These are phyloP conservation scores for Corythaixoides concolor DNA, from an alignment of 2,113 vertebrate genomes.

Conservation along the genomic window DNA sequence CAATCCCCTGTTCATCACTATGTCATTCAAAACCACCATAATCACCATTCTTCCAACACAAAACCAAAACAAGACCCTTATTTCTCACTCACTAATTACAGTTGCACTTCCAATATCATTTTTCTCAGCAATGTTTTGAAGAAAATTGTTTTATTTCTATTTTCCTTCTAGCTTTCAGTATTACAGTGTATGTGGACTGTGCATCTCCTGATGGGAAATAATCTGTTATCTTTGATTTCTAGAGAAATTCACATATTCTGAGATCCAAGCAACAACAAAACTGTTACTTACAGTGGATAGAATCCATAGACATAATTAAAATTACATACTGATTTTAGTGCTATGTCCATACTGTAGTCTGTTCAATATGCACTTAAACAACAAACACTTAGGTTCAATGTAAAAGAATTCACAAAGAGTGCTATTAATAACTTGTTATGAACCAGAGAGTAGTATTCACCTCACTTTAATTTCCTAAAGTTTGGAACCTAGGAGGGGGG, in stretches of 20 bases:
- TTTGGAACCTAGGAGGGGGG: neutral
- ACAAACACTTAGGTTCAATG: neutral
- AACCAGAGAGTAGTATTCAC: neutral
- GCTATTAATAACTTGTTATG: neutral
- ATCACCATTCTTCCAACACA: neutral
- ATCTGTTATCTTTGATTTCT: neutral
- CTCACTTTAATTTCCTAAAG: neutral
- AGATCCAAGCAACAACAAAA: neutral
- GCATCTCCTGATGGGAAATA: neutral
- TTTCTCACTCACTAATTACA: neutral
- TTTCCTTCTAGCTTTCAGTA: neutral
- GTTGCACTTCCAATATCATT: neutral
- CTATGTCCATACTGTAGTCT: neutral
- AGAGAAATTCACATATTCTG: neutral
- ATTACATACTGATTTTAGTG: neutral
- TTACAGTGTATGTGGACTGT: neutral
- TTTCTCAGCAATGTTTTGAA: neutral
- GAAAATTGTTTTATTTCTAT: neutral
- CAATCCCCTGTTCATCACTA: neutral
- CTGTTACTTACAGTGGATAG: neutral
- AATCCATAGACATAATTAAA: neutral
- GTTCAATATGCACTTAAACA: neutral
- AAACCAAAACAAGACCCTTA: neutral
- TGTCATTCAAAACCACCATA: neutral
- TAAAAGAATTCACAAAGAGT: neutral